A percentile compares a stretch with the other conserved stretches of the same genome.
Evolutionary conservation across 2,113 vertebrate genomes (phyloP).

Genomic region (Upupa epops): DNA sequence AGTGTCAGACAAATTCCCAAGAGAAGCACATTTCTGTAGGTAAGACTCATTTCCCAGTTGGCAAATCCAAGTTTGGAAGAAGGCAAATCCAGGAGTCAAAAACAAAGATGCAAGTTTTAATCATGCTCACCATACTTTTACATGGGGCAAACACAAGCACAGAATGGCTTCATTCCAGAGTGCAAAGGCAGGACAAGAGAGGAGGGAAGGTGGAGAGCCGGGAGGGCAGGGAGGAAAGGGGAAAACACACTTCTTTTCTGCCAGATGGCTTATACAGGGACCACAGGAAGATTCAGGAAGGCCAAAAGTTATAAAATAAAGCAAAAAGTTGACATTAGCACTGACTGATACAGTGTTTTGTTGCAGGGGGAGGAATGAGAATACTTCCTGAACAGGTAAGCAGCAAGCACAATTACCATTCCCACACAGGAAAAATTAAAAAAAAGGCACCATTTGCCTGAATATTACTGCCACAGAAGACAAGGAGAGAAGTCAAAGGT

Average conservation of each 20-base stretch:
- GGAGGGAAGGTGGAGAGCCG: not conserved
- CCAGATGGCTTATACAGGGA: not conserved
- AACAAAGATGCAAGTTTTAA: constrained; percentile 4
- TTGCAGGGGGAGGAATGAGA: not conserved
- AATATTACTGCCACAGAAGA: constrained; percentile 25
- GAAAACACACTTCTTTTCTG: not conserved
- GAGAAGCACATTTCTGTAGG: constrained; percentile 32
- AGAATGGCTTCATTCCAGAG: not conserved
- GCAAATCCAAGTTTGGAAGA: constrained; percentile 28
- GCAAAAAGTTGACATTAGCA: not conserved
- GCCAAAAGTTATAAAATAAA: constrained; percentile 16
- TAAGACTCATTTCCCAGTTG: constrained; percentile 37
- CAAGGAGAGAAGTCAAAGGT: constrained; percentile 45
- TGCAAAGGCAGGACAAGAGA: fast-evolving
- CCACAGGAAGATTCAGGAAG: constrained; percentile 1
- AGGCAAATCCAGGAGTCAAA: not conserved
- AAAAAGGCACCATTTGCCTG: constrained; percentile 50
- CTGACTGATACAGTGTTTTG: constrained; percentile 16
- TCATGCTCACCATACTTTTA: not conserved
- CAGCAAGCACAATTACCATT: constrained; percentile 46
- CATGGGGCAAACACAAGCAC: not conserved
- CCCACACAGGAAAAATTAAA: constrained; percentile 55
- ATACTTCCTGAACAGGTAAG: constrained; percentile 62
- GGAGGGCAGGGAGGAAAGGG: not conserved
- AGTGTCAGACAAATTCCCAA: constrained; percentile 29